Conservation (phyloP, 2,113 vertebrate species). For the Nibea coibor region DNA sequence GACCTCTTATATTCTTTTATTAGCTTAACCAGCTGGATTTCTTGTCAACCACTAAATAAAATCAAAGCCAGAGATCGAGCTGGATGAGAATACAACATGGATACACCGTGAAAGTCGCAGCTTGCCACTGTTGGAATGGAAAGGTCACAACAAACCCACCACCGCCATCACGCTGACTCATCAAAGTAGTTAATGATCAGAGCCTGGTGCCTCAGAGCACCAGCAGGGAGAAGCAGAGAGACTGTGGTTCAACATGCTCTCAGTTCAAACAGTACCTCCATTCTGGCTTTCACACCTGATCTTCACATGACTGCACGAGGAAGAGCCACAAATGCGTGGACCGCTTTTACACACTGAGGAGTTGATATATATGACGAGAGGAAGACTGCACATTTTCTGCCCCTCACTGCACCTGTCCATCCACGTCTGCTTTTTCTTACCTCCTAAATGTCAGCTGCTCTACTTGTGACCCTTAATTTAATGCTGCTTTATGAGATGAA, state of each 20-base stretch:
- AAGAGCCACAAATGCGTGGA: neutral
- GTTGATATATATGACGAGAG: neutral
- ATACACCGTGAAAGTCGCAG: constrained; percentile 1
- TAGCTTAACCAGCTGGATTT: constrained; percentile 25
- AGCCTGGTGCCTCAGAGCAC: constrained; percentile 14
- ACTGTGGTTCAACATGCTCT: neutral
- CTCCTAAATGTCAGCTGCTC: constrained; percentile 17
- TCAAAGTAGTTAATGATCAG: constrained; percentile 18
- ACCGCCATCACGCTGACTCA: neutral
- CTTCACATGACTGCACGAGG: constrained; percentile 12
- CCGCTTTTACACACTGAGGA: neutral
- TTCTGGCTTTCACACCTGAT: constrained; percentile 20
- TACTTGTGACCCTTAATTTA: constrained; percentile 11
- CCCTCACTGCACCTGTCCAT: neutral
- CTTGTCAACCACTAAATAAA: neutral
- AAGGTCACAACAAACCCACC: constrained; percentile 20
- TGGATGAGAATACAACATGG: neutral
- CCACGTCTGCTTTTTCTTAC: too few species aligned
- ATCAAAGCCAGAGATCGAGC: neutral
- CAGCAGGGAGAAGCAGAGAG: constrained; percentile 16
- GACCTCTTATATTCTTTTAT: neutral
- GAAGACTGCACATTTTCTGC: neutral
- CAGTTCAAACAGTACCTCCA: neutral
- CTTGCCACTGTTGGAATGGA: neutral
- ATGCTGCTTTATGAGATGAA: constrained; percentile 43